Conservation (phyloP, 92 coral and sea anemone species). For the Virgularia gustaviana region DNA sequence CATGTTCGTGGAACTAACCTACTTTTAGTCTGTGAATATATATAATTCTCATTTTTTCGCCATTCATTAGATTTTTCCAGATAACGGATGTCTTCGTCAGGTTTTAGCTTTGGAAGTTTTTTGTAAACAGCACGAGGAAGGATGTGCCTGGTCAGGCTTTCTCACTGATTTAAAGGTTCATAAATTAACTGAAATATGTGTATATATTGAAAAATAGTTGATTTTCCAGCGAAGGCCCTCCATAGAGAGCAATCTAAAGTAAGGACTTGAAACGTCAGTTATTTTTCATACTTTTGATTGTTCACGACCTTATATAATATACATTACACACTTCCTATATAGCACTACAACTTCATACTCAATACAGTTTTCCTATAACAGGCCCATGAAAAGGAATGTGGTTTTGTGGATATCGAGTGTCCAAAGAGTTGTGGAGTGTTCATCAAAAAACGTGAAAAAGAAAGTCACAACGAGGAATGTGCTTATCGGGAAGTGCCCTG, state of each 20-base stretch:
- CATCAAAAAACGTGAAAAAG: conserved; percentile 60
- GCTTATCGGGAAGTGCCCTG: conserved; percentile 67
- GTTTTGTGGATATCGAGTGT: conserved; percentile 61
- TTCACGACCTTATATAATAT: too few relatives aligned
- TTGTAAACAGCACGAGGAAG: conserved; percentile 65
- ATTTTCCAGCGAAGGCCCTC: too few relatives aligned
- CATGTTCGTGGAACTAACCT: too few relatives aligned
- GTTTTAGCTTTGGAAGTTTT: conserved; percentile 66
- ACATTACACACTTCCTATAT: too few relatives aligned
- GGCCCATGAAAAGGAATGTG: conserved; percentile 71
- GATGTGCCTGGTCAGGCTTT: conserved; percentile 83
- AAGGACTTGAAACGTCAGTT: too few relatives aligned
- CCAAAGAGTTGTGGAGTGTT: conserved; percentile 82
- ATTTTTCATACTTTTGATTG: too few relatives aligned
- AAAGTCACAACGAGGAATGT: conserved; percentile 73
- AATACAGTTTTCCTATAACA: too few relatives aligned
- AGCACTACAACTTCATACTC: too few relatives aligned
- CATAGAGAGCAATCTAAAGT: too few relatives aligned
- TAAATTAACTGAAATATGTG: not conserved
- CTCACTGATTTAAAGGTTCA: conserved; percentile 73
- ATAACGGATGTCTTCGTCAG: conserved; percentile 96
- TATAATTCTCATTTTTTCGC: too few relatives aligned
- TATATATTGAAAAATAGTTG: not conserved
- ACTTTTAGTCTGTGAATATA: too few relatives aligned
- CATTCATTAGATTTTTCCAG: conserved; percentile 93